Conservation (phyloP, 2,888 invertebrate species). For the Latrodectus elegans region DNA sequence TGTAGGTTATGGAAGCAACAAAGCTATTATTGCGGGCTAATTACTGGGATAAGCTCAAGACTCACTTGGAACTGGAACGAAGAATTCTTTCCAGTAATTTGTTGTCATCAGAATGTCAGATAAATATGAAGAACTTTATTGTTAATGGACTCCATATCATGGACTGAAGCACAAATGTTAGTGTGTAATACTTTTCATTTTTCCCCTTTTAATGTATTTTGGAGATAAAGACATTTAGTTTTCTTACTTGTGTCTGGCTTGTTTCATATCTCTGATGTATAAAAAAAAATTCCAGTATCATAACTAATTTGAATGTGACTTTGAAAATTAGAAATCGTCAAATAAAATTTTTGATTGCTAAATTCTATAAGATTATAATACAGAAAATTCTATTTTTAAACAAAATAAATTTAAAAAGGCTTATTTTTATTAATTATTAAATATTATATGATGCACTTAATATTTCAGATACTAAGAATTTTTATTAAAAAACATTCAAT, state of each 20-base stretch:
- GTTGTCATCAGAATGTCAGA: constrained; percentile 84
- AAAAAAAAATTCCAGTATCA: too few species aligned
- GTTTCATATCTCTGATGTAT: neutral
- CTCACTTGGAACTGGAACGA: constrained; percentile 81
- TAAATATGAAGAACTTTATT: constrained; percentile 71
- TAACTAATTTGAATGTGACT: too few species aligned
- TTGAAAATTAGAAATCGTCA: too few species aligned
- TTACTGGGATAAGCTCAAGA: constrained; percentile 79
- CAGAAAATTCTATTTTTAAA: too few species aligned
- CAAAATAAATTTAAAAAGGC: too few species aligned
- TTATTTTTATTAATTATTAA: too few species aligned
- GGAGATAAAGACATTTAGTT: neutral
- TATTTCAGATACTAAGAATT: too few species aligned
- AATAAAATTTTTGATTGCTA: too few species aligned
- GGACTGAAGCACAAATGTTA: neutral
- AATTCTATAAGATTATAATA: too few species aligned
- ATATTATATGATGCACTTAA: too few species aligned
- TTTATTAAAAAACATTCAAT: too few species aligned
- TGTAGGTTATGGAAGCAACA: constrained; percentile 76
- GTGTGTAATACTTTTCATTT: neutral
- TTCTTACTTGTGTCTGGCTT: neutral
- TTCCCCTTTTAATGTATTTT: neutral
- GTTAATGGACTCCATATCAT: neutral
- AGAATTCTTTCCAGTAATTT: constrained; percentile 84
- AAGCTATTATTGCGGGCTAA: constrained; percentile 79